Base-by-base conservation (phyloP, 2,888 invertebrate genomes). In the Cactoblastis cactorum region DNA sequence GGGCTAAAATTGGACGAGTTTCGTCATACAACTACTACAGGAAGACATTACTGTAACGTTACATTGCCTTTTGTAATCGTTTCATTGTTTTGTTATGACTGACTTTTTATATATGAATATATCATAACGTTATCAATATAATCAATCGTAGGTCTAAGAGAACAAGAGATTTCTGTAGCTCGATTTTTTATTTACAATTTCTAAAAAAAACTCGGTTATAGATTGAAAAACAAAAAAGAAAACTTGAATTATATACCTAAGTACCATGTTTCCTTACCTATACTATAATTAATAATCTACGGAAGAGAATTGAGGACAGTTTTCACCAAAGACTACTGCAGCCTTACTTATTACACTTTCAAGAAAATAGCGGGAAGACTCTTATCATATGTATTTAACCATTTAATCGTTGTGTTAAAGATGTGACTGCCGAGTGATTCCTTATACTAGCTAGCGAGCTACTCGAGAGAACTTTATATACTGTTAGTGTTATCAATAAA, bases 1-100 rank as follows among this genome's bases (percentile, higher is more conserved):
- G 62, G 56, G 59, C 53, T 49, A 47, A 57, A 62, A 61, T 56
- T 50, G 62, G 60, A n/a, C 34, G 9, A 32, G 45, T 52, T 45
- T 49, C 45, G 34, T 49, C 45, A 49, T 19, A 4, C 48, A 34
- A 34, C 34, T 3, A 14, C 14, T 37, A 17, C 12, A 34, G 49
- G 43, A 52, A 49, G 43, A 43, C 28, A 8, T 43, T 28, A 28
- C 28, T 22, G 22, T 22, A 22, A 22, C 22, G 5, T 22, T 22
- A 22, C 6, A 15, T 8, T 12, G 14, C 14, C 15, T 38, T 17
- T 38, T 18, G 18, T 38, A 38, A 38, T 38, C 2, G 11, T 18
- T 38, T 38, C 18, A 37, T 37, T 37, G 3, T 14, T 35, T 14
- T 12, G 11, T 35, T 35, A 35, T 35, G 34, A 28, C 22, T 1